These are phyloP conservation scores for Adela reaumurella DNA, from an alignment of 2,888 invertebrate genomes.

Conservation along the genomic window DNA sequence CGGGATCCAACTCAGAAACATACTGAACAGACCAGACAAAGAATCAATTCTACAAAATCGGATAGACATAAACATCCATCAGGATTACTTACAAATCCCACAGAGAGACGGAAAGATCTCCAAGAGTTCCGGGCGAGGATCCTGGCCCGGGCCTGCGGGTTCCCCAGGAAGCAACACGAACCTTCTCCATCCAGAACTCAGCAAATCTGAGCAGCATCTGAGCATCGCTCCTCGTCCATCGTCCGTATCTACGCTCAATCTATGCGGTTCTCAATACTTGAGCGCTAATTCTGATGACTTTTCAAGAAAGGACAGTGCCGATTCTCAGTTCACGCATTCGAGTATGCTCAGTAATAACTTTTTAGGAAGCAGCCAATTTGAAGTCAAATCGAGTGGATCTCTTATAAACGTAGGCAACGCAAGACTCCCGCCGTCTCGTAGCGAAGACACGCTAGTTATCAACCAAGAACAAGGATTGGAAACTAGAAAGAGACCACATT, in stretches of 20 bases:
- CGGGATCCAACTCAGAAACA: constrained; percentile 43
- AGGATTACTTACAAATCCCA: constrained; percentile 59
- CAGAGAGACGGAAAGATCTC: constrained; percentile 70
- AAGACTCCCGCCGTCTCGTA: constrained; percentile 71
- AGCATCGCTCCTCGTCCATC: constrained; percentile 51
- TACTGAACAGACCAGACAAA: constrained; percentile 28
- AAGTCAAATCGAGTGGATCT: constrained; percentile 36
- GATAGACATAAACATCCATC: constrained; percentile 41
- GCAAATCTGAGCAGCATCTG: constrained; percentile 79
- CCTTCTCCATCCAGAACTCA: constrained; percentile 65
- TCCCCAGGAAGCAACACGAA: constrained; percentile 43
- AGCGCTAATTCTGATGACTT: constrained; percentile 41
- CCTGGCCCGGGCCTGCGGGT: constrained; percentile 80
- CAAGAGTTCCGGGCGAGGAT: constrained; percentile 75
- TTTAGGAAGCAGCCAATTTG: constrained; percentile 41
- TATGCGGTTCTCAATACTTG: constrained; percentile 53
- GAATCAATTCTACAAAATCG: constrained; percentile 18
- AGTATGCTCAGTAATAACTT: constrained; percentile 40
- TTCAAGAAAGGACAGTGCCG: constrained; percentile 56
- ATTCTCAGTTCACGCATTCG: constrained; percentile 55
- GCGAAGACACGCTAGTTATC: constrained; percentile 69
- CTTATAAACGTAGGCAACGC: constrained; percentile 37
- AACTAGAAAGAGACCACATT: constrained; percentile 54
- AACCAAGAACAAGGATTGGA: constrained; percentile 32
- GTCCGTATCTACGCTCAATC: constrained; percentile 46